A percentile compares a stretch with the other conserved stretches of the same genome.
Evolutionary conservation across 2,113 vertebrate species (phyloP).

Genomic region (Pterocles orientalis): DNA sequence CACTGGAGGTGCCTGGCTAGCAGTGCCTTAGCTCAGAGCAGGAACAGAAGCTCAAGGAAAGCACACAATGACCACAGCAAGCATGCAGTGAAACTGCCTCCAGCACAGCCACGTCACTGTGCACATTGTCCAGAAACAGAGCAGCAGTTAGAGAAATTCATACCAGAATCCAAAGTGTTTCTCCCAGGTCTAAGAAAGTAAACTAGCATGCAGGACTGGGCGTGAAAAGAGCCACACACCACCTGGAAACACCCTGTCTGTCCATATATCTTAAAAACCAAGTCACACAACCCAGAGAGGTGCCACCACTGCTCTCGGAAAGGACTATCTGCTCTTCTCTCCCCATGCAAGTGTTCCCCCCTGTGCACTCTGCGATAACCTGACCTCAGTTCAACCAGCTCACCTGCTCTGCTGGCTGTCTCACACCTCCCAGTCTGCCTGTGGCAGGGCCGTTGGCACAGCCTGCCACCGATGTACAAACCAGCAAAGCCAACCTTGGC

Average conservation of each 20-base stretch:
- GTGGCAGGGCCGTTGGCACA: background rate
- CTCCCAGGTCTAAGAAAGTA: background rate
- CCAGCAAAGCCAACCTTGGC: background rate
- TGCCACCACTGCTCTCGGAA: background rate
- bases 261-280: background rate
- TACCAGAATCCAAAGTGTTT: rapidly evolving
- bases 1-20: background rate
- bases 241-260: background rate
- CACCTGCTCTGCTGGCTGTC: background rate
- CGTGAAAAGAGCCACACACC: too few species aligned
- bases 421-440: background rate
- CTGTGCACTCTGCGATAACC: too few species aligned
- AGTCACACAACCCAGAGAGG: background rate
- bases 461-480: background rate
- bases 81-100: background rate
- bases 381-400: background rate
- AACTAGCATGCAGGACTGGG: too few species aligned
- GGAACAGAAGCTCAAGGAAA: background rate
- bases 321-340: background rate
- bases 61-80: background rate
- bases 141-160: rapidly evolving
- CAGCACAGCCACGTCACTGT: background rate
- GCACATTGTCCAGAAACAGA: background rate
- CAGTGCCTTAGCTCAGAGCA: background rate
- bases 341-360: too few species aligned